Percentiles rank a stretch among this genome's conserved stretches.
Evolutionary conservation across 2,113 vertebrate genomes (phyloP).

Genomic region (Chaetura pelagica): DNA sequence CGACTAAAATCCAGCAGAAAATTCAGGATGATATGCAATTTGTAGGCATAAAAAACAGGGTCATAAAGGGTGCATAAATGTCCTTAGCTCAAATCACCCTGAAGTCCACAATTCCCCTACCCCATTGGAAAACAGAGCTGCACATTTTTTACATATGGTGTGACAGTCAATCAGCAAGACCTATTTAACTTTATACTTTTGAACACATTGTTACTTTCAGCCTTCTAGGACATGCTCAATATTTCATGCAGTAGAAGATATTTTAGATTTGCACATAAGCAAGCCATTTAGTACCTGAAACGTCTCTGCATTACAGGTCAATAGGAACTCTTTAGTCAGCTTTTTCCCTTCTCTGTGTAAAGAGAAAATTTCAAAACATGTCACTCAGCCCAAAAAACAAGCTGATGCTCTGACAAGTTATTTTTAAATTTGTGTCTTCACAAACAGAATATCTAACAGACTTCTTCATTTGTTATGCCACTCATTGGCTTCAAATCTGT

Average conservation of each 20-base stretch:
- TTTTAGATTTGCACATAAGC: not conserved
- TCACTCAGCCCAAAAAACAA: constrained; percentile 61
- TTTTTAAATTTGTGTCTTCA: constrained; percentile 51
- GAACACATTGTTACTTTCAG: not conserved
- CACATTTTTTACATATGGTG: fast-evolving
- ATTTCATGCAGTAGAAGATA: not conserved
- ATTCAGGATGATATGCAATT: not conserved
- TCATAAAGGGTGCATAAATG: not conserved
- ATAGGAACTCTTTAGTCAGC: constrained; percentile 53
- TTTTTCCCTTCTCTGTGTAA: constrained; percentile 36
- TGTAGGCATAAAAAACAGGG: not conserved
- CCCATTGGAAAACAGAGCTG: not conserved
- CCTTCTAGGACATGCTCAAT: not conserved
- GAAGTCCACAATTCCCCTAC: not conserved
- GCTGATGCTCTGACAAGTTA: constrained; percentile 50
- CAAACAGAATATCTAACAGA: constrained; percentile 46
- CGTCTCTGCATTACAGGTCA: constrained; percentile 34
- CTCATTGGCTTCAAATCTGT: not conserved
- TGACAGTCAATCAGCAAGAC: not conserved
- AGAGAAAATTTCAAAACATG: constrained; percentile 63
- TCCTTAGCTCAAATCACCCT: not conserved
- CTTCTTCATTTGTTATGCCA: constrained; percentile 35
- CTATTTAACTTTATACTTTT: not conserved
- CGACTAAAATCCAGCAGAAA: not conserved
- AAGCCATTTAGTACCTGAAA: constrained; percentile 10